Evolutionary conservation across 1,140 invertebrate species (phyloP).

Genomic region (Orius laevigatus): DNA sequence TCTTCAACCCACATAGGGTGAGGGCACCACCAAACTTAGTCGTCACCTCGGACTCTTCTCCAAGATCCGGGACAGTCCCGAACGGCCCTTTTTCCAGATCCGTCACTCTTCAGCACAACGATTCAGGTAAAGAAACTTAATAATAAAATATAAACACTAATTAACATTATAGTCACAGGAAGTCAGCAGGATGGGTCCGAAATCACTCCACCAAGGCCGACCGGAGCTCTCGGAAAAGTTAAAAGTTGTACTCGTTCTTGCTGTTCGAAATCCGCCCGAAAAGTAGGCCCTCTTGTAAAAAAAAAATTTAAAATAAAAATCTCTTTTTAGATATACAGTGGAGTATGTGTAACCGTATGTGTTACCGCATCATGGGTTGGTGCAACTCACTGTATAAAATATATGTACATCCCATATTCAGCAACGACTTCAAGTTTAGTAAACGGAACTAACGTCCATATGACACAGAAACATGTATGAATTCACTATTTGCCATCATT

Average conservation of each 20-base stretch:
- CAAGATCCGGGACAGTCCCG: slow-evolving; percentile 28
- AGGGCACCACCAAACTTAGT: slow-evolving; percentile 44
- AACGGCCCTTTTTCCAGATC: slow-evolving; percentile 34
- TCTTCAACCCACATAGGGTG: slow-evolving; percentile 54
- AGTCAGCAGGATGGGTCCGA: slow-evolving; percentile 36
- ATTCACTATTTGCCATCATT: no score
- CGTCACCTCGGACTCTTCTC: slow-evolving; percentile 24
- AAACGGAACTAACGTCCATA: background rate
- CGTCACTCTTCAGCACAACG: slow-evolving; percentile 33
- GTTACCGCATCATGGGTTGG: slow-evolving; percentile 79
- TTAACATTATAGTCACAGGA: slow-evolving; percentile 27
- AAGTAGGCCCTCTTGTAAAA: slow-evolving; percentile 28
- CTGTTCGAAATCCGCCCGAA: slow-evolving; percentile 51
- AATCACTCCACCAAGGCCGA: slow-evolving; percentile 23
- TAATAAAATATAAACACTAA: slow-evolving; percentile 1
- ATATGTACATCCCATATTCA: slow-evolving; percentile 45
- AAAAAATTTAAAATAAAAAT: slow-evolving; percentile 1
- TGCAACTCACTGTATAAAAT: slow-evolving; percentile 73
- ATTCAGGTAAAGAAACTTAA: slow-evolving; percentile 26
- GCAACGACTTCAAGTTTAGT: background rate
- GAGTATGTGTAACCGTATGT: slow-evolving; percentile 65
- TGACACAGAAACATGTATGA: slow-evolving; percentile 7
- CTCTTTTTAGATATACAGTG: slow-evolving; percentile 62
- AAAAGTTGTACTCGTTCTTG: slow-evolving; percentile 42
- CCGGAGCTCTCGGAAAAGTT: slow-evolving; percentile 24